These are phyloP conservation scores for Melieria crassipennis DNA, from an alignment of 2,888 invertebrate genomes.

Conservation along the genomic window DNA sequence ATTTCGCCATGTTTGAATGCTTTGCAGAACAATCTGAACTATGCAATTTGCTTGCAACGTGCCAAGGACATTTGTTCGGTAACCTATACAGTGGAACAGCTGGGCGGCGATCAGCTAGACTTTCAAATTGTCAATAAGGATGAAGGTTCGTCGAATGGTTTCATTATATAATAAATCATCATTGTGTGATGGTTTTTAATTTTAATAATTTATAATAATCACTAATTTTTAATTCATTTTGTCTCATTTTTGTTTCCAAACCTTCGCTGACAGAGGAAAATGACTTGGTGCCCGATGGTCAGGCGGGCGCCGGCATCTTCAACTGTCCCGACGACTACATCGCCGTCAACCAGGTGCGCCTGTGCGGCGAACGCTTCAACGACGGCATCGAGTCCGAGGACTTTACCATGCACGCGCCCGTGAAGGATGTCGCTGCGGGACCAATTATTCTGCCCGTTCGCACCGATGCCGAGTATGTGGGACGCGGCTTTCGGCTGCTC, in stretches of 20 bases:
- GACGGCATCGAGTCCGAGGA: slow-evolving; percentile 71
- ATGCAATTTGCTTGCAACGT: slow-evolving; percentile 77
- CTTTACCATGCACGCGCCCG: slow-evolving; percentile 74
- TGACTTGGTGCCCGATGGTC: slow-evolving; percentile 72
- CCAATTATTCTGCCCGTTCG: slow-evolving; percentile 77
- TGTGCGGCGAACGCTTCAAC: slow-evolving; percentile 80
- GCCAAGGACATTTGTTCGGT: slow-evolving; percentile 73
- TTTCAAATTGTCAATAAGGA: slow-evolving; percentile 78
- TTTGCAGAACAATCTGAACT: slow-evolving; percentile 78
- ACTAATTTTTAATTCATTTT: neutral
- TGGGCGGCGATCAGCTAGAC: slow-evolving; percentile 67
- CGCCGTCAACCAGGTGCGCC: slow-evolving; percentile 73
- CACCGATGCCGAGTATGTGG: slow-evolving; percentile 73
- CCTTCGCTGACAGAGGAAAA: slow-evolving; percentile 68
- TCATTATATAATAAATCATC: neutral
- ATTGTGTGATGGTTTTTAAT: neutral
- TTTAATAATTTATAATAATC: neutral
- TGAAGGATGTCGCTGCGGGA: slow-evolving; percentile 76
- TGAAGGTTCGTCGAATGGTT: slow-evolving; percentile 66
- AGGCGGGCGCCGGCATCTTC: slow-evolving; percentile 79
- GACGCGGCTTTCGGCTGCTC: slow-evolving; percentile 75
- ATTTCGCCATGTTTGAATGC: slow-evolving; percentile 3
- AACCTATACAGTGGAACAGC: slow-evolving; percentile 68
- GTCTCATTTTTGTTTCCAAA: neutral
- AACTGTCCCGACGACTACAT: slow-evolving; percentile 82